These are phyloP conservation scores for Fringilla coelebs DNA, from an alignment of 2,797 vertebrate genomes.

Conservation along the genomic window DNA sequence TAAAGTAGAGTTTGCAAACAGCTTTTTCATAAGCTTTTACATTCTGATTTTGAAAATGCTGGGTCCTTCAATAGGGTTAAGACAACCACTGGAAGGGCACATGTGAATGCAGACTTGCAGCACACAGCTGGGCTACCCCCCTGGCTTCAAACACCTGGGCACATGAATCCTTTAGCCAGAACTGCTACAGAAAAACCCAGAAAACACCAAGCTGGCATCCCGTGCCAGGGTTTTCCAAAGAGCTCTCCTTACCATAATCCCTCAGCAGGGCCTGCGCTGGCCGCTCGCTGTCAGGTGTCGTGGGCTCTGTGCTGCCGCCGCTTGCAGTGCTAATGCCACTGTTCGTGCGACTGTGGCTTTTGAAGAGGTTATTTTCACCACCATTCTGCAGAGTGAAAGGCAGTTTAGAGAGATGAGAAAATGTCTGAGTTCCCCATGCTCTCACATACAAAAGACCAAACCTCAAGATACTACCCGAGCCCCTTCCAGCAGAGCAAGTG, in stretches of 20 bases:
- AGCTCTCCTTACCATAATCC: constrained; percentile 86
- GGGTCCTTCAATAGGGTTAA: background rate
- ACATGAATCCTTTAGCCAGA: background rate
- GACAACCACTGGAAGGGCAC: background rate
- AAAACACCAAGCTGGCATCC: background rate
- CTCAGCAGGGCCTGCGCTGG: constrained; percentile 88
- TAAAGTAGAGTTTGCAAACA: background rate
- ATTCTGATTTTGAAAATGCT: background rate
- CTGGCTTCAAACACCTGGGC: background rate
- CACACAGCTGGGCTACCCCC: background rate
- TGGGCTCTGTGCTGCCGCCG: constrained; percentile 88
- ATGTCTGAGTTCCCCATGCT: background rate
- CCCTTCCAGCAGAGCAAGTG: background rate
- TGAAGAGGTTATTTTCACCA: constrained; percentile 74
- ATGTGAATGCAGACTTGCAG: background rate
- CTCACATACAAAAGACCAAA: background rate
- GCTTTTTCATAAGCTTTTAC: background rate
- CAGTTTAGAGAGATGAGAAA: background rate
- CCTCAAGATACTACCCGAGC: background rate
- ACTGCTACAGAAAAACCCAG: background rate
- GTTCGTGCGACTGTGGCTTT: constrained; percentile 92
- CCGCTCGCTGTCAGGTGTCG: constrained; percentile 90
- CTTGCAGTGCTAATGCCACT: constrained; percentile 91
- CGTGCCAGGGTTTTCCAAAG: background rate
- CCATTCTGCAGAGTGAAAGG: constrained; percentile 69